Conservation (phyloP, 1,140 invertebrate species). For the Lasioglossum albipes region DNA sequence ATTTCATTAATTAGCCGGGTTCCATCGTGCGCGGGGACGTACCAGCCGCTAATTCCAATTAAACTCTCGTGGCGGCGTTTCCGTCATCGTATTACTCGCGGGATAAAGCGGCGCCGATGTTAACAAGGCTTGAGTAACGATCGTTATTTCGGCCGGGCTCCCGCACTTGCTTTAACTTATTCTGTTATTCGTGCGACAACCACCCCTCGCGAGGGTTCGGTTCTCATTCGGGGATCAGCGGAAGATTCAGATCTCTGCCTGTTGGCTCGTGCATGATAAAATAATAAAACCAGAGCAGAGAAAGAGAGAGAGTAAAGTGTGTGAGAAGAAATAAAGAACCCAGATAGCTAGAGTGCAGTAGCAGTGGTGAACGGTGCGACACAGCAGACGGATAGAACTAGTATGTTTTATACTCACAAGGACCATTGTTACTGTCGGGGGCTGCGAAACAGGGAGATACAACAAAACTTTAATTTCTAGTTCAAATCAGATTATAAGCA, state of each 20-base stretch:
- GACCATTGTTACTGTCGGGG: constrained; percentile 90
- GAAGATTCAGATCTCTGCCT: too few relatives aligned
- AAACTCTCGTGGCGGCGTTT: not conserved
- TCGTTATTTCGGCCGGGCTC: not conserved
- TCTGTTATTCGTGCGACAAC: not conserved
- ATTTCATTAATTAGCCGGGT: not conserved
- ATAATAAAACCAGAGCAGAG: not conserved
- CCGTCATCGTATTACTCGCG: constrained; percentile 1
- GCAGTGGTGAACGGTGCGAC: constrained; percentile 72
- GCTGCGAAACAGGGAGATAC: constrained; percentile 84
- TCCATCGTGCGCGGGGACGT: not conserved
- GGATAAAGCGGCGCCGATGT: not conserved
- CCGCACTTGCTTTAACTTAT: constrained; percentile 11
- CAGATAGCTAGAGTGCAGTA: constrained; percentile 62
- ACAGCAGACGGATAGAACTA: constrained; percentile 79
- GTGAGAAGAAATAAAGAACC: not conserved
- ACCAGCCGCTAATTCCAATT: not conserved
- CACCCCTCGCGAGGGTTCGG: not conserved
- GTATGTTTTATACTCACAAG: constrained; percentile 87
- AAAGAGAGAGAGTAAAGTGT: not conserved
- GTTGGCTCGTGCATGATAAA: constrained; percentile 17
- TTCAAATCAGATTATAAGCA: constrained; percentile 69
- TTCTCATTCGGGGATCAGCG: constrained; percentile 1
- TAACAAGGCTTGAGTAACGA: constrained; percentile 12
- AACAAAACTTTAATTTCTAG: constrained; percentile 78